These are phyloP conservation scores for Erebia ligea DNA, from an alignment of 2,888 invertebrate genomes.

Conservation along the genomic window DNA sequence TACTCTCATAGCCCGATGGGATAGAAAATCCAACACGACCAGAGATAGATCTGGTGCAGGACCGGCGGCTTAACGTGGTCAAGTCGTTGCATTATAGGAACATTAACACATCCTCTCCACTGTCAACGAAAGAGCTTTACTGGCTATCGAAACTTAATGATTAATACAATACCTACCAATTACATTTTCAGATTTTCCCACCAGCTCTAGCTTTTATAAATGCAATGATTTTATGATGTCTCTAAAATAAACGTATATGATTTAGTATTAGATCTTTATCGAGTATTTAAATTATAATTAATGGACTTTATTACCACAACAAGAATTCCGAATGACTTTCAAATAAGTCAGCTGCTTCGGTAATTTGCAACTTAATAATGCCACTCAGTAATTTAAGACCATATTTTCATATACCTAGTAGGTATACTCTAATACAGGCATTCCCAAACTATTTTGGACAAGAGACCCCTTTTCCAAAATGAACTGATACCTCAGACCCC, in stretches of 20 bases:
- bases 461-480: no score
- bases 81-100: no score
- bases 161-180: no score
- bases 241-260: conserved; percentile 19
- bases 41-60: no score
- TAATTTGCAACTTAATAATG: conserved; percentile 17
- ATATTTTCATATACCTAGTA: neutral
- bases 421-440: no score
- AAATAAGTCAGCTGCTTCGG: conserved; percentile 16
- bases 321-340: conserved; percentile 21
- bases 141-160: neutral
- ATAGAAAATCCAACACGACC: no score
- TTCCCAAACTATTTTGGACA: no score
- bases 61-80: no score
- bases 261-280: conserved; percentile 18
- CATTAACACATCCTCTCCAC: neutral
- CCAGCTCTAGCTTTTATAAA: neutral
- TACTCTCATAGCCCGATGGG: no score
- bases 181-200: neutral
- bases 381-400: conserved; percentile 1
- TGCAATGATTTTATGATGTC: conserved; percentile 15
- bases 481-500: no score
- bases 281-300: conserved; percentile 20
- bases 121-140: neutral
- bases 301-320: conserved; percentile 19